A percentile compares a stretch with the other conserved stretches of the same genome.
Evolutionary conservation across 1,140 invertebrate species (phyloP).

Genomic region (Phymorhynchus buccinoides): DNA sequence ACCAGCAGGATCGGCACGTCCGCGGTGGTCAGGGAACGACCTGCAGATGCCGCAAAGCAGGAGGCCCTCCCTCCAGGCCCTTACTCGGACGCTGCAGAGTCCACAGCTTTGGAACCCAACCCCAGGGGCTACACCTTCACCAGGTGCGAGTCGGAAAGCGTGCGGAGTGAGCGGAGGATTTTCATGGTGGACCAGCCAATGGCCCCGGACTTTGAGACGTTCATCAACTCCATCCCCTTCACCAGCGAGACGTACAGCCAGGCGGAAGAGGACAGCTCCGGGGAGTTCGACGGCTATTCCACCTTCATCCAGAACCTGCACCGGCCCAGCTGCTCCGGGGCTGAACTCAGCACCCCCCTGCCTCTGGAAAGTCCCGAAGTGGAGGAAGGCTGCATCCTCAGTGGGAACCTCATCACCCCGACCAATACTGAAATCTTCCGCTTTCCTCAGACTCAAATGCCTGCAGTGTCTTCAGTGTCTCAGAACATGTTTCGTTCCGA

Average conservation of each 20-base stretch:
- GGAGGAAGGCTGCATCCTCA: conserved; percentile 12
- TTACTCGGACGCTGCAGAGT: conserved; percentile 8
- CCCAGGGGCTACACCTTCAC: conserved; percentile 16
- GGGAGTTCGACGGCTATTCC: conserved; percentile 14
- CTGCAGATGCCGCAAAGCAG: background rate
- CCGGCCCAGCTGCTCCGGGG: background rate
- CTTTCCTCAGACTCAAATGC: background rate
- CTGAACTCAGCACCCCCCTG: background rate
- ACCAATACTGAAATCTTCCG: background rate
- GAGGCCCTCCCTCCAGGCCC: background rate
- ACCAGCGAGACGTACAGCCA: background rate
- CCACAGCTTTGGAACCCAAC: background rate
- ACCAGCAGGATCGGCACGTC: background rate
- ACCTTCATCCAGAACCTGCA: conserved; percentile 18
- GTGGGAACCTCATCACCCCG: background rate
- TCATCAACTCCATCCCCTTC: conserved; percentile 8
- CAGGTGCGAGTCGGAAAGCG: conserved; percentile 1
- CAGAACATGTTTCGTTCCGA: background rate
- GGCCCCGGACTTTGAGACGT: conserved; percentile 21
- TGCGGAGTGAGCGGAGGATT: conserved; percentile 9
- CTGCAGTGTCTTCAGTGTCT: conserved; percentile 1
- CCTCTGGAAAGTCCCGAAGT: background rate
- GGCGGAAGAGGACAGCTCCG: background rate
- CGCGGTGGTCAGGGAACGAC: background rate
- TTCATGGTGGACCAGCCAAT: conserved; percentile 23